Base-by-base conservation (phyloP, 1,140 invertebrate genomes). In the Meloidogyne floridensis region DNA sequence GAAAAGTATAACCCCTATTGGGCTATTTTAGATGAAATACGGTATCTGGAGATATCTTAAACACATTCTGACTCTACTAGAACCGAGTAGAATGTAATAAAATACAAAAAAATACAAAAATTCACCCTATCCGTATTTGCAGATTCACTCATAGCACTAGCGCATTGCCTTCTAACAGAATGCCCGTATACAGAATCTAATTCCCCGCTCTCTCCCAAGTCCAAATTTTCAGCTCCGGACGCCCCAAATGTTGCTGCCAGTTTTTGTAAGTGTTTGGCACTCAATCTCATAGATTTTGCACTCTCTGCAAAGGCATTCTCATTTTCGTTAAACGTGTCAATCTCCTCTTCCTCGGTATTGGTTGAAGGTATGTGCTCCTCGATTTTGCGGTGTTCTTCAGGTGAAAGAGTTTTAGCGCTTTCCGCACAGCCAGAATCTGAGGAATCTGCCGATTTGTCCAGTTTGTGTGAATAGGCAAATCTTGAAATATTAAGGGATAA, bases 81-180 rank as follows among this genome's bases (percentile, higher is more conserved):
- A 32, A 32, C 32, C 2, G 32, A 32, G 32, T 32, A 32, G 32
- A 32, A 32, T 32, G 32, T 32, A 32, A 32, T 32, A 32, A 32
- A 32, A 32, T 32, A 2, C 11, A 11, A 54, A 54, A 54, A 59
- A 59, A 13, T 59, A 13, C 0, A 13, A 13, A 15, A 59, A 59
- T 59, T 59, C 4, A 59, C 59, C 15, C 15, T n/a, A n/a, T 13
- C 56, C 4, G 47, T 47, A 47, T 47, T 47, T 47, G 4, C 59
- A 65, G 59, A 65, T 65, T 65, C 59, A 65, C 59, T 65, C 59
- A 65, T 65, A n/a, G 59, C 59, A 65, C 59, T 65, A 65, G 59
- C 59, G 18, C 59, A 65, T 7, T n/a, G 59, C 18, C 59, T 65
- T 3, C 59, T 15, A n/a, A 65, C n/a, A 65, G 59, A 65, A 65